These are phyloP conservation scores for Pangasius mekongensis DNA, from an alignment of 2,797 vertebrate species.

Conservation along the genomic window DNA sequence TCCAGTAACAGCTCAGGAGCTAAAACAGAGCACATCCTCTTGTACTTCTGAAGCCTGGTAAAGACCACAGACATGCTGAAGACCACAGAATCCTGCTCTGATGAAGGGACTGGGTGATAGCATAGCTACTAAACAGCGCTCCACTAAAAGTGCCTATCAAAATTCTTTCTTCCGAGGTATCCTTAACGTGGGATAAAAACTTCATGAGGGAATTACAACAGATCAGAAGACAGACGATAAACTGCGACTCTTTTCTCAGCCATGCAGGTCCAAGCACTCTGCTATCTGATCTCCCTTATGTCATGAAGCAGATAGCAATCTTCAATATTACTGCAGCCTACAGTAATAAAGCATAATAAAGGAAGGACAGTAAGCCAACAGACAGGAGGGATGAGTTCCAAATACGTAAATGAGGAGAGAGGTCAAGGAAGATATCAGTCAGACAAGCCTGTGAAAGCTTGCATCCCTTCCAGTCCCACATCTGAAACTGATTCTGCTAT, in stretches of 20 bases:
- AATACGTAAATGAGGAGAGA: constrained; percentile 18
- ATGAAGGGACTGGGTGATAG: constrained; percentile 12
- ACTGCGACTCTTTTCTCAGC: neutral
- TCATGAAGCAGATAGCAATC: constrained; percentile 29
- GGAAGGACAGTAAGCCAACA: constrained; percentile 9
- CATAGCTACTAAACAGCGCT: neutral
- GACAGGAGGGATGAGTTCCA: constrained; percentile 16
- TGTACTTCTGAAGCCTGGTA: constrained; percentile 43
- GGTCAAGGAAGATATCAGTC: constrained; percentile 54
- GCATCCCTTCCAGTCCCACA: constrained; percentile 46
- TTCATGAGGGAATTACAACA: constrained; percentile 19
- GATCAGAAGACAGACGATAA: constrained; percentile 11
- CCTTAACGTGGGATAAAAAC: neutral
- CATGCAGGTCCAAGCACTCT: neutral
- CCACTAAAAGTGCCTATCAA: constrained; percentile 8
- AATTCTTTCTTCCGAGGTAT: neutral
- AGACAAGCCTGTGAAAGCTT: constrained; percentile 37
- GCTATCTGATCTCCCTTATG: constrained; percentile 13
- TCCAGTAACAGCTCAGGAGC: neutral
- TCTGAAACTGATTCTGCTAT: constrained; percentile 52
- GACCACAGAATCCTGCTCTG: constrained; percentile 32
- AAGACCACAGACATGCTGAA: constrained; percentile 29
- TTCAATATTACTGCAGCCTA: neutral
- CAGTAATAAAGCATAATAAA: constrained; percentile 30
- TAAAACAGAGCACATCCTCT: constrained; percentile 35